phyloP scores from a whole-genome alignment of 2,113 vertebrate genomes.

The Diglossa brunneiventris region DNA sequence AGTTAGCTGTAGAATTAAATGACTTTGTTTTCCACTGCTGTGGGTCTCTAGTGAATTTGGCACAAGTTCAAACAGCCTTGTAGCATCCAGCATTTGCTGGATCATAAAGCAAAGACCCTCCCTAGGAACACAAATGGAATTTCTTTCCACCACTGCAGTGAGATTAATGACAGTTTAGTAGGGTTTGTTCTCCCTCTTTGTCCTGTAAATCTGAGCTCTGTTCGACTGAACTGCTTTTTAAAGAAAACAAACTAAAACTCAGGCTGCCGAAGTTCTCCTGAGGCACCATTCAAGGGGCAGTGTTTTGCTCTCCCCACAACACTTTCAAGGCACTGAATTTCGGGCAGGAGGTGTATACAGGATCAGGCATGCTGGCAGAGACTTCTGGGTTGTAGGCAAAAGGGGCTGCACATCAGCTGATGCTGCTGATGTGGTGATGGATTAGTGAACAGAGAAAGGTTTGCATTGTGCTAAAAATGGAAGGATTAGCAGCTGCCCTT shows the following conservation, averaged over 20 bases:
- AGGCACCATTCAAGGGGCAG: background rate
- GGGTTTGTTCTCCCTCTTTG: background rate
- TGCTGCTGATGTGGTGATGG: constrained; percentile 50
- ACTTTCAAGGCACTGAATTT: background rate
- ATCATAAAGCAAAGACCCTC: constrained; percentile 46
- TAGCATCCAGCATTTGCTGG: constrained; percentile 19
- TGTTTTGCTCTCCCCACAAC: background rate
- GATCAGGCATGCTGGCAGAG: background rate
- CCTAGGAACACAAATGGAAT: constrained; percentile 26
- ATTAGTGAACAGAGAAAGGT: constrained; percentile 54
- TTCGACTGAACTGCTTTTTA: background rate
- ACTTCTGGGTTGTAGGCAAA: background rate
- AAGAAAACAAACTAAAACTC: constrained; percentile 22
- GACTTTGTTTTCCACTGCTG: constrained; percentile 11
- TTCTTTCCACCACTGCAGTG: constrained; percentile 30
- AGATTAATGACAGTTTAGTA: constrained; percentile 40
- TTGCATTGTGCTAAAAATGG: constrained; percentile 60
- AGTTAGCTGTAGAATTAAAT: background rate
- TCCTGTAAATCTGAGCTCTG: constrained; percentile 10
- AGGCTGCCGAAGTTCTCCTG: background rate
- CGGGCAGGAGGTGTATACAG: background rate
- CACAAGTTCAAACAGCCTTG: background rate
- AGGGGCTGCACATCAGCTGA: constrained; percentile 50
- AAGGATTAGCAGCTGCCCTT: constrained; percentile 50
- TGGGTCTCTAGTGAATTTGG: constrained; percentile 36